These are phyloP conservation scores for Selene dorsalis DNA, from an alignment of 2,797 vertebrate species.

Conservation along the genomic window DNA sequence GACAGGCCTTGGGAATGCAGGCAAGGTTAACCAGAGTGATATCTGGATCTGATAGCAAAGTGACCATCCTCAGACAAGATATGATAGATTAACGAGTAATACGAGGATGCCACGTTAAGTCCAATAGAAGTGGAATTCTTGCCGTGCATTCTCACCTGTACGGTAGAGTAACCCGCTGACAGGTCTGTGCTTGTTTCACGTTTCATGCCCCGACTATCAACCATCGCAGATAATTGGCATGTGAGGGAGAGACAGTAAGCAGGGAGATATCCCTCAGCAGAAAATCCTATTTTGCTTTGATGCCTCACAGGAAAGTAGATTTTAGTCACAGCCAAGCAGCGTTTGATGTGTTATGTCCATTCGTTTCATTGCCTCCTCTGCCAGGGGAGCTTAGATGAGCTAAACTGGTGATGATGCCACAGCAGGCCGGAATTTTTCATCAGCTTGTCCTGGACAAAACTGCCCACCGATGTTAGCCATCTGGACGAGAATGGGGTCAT, in stretches of 20 bases:
- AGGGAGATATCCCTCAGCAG: slow-evolving; percentile 55
- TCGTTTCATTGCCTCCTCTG: slow-evolving; percentile 65
- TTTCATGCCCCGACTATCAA: slow-evolving; percentile 51
- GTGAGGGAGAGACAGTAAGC: slow-evolving; percentile 48
- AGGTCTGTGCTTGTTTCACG: slow-evolving; percentile 46
- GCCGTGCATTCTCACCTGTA: background rate
- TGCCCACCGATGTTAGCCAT: slow-evolving; percentile 43
- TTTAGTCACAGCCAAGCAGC: slow-evolving; percentile 72
- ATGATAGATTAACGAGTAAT: slow-evolving; percentile 21
- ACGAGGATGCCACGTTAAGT: background rate
- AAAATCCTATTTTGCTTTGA: slow-evolving; percentile 77
- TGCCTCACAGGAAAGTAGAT: slow-evolving; percentile 77
- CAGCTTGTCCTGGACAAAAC: slow-evolving; percentile 37
- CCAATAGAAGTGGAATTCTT: slow-evolving; percentile 12
- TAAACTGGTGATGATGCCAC: slow-evolving; percentile 68
- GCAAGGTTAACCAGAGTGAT: slow-evolving; percentile 74
- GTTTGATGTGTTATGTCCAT: slow-evolving; percentile 80
- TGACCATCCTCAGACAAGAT: slow-evolving; percentile 43
- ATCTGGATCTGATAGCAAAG: slow-evolving; percentile 57
- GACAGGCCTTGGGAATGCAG: slow-evolving; percentile 68
- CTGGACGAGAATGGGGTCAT: slow-evolving; percentile 46
- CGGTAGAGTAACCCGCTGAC: slow-evolving; percentile 18
- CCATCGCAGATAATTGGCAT: slow-evolving; percentile 62
- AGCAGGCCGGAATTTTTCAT: slow-evolving; percentile 56
- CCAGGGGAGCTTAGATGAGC: slow-evolving; percentile 71